phyloP scores from a whole-genome alignment of 30 jellyfish, hydroid and myxozoan genomes.

The Aurelia sp. region DNA sequence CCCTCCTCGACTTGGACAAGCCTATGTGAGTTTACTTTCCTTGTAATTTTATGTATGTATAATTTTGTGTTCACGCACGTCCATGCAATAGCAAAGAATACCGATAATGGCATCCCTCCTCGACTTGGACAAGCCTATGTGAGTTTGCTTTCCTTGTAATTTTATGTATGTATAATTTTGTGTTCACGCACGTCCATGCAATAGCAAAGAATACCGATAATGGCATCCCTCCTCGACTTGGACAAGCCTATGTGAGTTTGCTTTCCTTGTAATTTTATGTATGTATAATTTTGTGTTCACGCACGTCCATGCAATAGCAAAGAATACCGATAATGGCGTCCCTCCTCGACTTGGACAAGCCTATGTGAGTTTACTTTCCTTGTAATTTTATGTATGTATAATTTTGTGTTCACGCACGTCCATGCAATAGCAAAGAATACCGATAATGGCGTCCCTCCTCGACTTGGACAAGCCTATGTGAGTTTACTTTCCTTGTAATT shows the following conservation, averaged over 20 bases:
- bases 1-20: constrained; percentile 90
- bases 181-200: no score
- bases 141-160: not conserved
- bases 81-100: no score
- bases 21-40: constrained; percentile 41
- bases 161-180: not conserved
- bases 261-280: not conserved
- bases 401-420: no score
- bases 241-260: constrained; percentile 72
- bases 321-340: constrained; percentile 86
- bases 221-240: constrained; percentile 87
- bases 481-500: not conserved
- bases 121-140: constrained; percentile 83
- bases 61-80: no score
- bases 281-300: no score
- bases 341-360: constrained; percentile 91
- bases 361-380: constrained; percentile 25
- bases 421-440: no score
- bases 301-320: no score
- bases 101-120: constrained; percentile 80
- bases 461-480: constrained; percentile 82
- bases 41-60: not conserved
- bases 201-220: no score
- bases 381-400: not conserved
- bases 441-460: constrained; percentile 89